Percentiles rank a stretch among this genome's conserved stretches.
phyloP scores from a whole-genome alignment of 2,797 vertebrate species.

The Cottoperca gobio region DNA sequence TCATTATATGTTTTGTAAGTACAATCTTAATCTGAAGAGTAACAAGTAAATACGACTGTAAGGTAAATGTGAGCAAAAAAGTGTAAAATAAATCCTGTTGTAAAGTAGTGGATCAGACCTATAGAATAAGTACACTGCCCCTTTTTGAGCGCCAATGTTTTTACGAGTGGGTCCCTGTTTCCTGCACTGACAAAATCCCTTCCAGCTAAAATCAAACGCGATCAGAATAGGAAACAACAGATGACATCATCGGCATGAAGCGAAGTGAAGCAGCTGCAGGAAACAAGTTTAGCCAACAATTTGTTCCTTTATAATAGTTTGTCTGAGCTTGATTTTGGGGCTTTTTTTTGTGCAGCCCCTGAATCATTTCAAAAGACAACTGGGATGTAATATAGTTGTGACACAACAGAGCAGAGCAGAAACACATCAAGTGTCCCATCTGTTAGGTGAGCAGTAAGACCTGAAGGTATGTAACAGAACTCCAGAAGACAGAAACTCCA shows the following conservation, averaged over 20 bases:
- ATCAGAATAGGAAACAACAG: background rate
- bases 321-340: background rate
- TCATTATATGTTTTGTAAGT: background rate
- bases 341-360: background rate
- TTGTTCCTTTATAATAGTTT: background rate
- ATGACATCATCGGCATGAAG: background rate
- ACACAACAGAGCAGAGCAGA: conserved; percentile 1
- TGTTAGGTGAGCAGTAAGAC: conserved; percentile 1
- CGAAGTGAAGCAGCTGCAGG: conserved; percentile 6
- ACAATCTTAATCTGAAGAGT: background rate
- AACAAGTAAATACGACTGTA: background rate
- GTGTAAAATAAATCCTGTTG: background rate
- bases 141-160: background rate
- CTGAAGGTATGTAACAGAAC: background rate
- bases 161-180: background rate
- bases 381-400: conserved; percentile 5
- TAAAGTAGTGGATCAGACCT: background rate
- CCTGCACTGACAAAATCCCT: background rate
- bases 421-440: background rate
- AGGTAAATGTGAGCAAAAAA: background rate
- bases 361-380: background rate
- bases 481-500: conserved; percentile 2
- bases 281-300: background rate
- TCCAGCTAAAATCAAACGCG: background rate
- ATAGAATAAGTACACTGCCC: background rate